Conservation (phyloP, 2,888 invertebrate species). For the Drosophila meridionalis region DNA sequence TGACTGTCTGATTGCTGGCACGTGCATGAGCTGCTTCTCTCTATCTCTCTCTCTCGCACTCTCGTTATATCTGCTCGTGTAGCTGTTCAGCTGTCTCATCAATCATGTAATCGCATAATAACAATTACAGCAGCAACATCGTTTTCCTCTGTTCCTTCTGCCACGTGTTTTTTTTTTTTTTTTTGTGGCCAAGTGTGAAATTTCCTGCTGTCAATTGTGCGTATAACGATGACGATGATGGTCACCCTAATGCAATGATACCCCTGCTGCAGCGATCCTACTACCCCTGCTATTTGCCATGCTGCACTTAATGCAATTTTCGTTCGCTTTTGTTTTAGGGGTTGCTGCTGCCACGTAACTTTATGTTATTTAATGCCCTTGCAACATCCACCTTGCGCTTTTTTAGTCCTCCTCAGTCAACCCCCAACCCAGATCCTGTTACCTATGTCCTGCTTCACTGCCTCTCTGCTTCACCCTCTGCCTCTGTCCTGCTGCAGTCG, state of each 20-base stretch:
- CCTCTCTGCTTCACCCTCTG: slow-evolving; percentile 18
- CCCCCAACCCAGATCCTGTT: slow-evolving; percentile 37
- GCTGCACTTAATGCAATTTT: slow-evolving; percentile 75
- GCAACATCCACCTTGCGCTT: slow-evolving; percentile 80
- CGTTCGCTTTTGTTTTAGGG: slow-evolving; percentile 66
- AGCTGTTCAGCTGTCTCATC: slow-evolving; percentile 47
- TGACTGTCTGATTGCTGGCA: slow-evolving; percentile 57
- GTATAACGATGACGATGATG: slow-evolving; percentile 45
- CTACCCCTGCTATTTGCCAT: slow-evolving; percentile 14
- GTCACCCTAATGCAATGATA: slow-evolving; percentile 57
- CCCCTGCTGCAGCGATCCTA: neutral
- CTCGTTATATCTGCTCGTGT: neutral
- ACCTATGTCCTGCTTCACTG: slow-evolving; percentile 15
- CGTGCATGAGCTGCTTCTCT: slow-evolving; percentile 31
- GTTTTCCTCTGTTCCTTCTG: slow-evolving; percentile 23
- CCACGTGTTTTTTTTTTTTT: slow-evolving; percentile 50
- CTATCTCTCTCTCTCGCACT: neutral
- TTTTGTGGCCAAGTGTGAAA: slow-evolving; percentile 67
- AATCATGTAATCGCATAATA: slow-evolving; percentile 71
- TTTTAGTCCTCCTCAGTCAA: slow-evolving; percentile 22
- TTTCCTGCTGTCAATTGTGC: slow-evolving; percentile 71
- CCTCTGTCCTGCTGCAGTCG: neutral
- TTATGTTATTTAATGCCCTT: slow-evolving; percentile 69
- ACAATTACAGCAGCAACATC: slow-evolving; percentile 53
- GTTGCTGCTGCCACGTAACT: slow-evolving; percentile 57